Evolutionary conservation across 2,113 vertebrate species (phyloP).

Genomic region (Bujurquina vittata): DNA sequence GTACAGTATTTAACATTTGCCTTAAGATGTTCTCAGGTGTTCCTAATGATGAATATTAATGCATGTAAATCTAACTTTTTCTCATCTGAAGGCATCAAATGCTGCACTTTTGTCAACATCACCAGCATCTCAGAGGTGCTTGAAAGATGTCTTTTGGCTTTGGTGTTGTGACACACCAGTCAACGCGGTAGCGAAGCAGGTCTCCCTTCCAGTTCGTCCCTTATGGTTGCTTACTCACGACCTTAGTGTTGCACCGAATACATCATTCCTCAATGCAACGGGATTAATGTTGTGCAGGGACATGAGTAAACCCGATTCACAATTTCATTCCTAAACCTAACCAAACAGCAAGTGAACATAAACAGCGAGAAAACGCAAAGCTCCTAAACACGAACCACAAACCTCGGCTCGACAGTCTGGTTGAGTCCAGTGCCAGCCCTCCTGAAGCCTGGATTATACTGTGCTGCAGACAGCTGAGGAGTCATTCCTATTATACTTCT

Average conservation of each 20-base stretch:
- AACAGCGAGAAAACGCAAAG: background rate
- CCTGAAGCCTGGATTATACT: background rate
- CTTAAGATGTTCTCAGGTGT: background rate
- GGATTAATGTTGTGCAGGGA: background rate
- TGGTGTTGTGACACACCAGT: background rate
- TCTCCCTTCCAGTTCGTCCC: background rate
- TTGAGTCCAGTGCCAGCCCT: background rate
- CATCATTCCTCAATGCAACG: background rate
- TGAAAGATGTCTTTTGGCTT: background rate
- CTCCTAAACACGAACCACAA: background rate
- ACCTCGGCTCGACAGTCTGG: background rate
- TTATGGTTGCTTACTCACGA: background rate
- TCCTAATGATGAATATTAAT: background rate
- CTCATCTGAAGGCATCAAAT: background rate
- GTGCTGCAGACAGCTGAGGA: background rate
- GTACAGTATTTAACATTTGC: rapidly evolving
- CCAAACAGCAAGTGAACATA: background rate
- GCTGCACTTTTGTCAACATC: background rate
- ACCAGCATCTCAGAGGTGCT: background rate
- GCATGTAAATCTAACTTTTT: background rate
- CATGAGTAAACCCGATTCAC: background rate
- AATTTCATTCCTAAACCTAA: background rate
- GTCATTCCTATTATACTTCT: background rate
- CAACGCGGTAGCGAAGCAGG: no score
- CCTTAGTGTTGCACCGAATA: rapidly evolving